Evolutionary conservation across 2,113 vertebrate genomes (phyloP).

Genomic region (Scomber japonicus): DNA sequence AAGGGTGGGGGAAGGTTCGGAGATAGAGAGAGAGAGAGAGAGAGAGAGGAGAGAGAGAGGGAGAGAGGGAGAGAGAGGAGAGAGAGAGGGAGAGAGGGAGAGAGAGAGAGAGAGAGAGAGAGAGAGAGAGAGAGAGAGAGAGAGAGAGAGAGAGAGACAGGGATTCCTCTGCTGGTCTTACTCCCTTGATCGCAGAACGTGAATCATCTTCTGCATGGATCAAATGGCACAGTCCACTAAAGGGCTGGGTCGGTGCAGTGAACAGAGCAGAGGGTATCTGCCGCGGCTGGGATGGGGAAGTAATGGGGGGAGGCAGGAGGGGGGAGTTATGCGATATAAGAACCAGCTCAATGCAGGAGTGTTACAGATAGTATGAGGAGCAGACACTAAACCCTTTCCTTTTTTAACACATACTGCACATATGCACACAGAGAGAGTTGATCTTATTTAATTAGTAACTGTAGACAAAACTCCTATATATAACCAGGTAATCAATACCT

Average conservation of each 20-base stretch:
- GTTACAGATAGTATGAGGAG: background rate
- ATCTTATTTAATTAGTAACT: constrained; percentile 86
- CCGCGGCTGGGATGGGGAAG: constrained; percentile 47
- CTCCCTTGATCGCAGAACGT: constrained; percentile 69
- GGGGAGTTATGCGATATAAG: constrained; percentile 28
- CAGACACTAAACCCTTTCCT: constrained; percentile 13
- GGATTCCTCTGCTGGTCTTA: constrained; percentile 65
- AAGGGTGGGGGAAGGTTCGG: background rate
- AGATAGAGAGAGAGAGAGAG: background rate
- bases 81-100: too few species aligned
- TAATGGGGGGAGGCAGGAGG: background rate
- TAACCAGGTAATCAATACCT: constrained; percentile 88
- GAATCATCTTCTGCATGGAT: constrained; percentile 81
- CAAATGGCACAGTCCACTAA: constrained; percentile 73
- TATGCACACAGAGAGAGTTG: constrained; percentile 61
- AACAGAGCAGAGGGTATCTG: constrained; percentile 48
- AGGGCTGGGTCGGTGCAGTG: constrained; percentile 58
- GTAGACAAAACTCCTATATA: constrained; percentile 85
- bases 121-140: background rate
- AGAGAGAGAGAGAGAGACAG: constrained; percentile 41
- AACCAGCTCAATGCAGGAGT: constrained; percentile 23
- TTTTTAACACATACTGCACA: constrained; percentile 21
- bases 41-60: background rate
- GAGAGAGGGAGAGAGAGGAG: background rate
- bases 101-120: background rate